Percentiles rank a stretch among this genome's conserved stretches.
Evolutionary conservation across 2,888 invertebrate species (phyloP).

Genomic region (Sinohyriopsis cumingii): DNA sequence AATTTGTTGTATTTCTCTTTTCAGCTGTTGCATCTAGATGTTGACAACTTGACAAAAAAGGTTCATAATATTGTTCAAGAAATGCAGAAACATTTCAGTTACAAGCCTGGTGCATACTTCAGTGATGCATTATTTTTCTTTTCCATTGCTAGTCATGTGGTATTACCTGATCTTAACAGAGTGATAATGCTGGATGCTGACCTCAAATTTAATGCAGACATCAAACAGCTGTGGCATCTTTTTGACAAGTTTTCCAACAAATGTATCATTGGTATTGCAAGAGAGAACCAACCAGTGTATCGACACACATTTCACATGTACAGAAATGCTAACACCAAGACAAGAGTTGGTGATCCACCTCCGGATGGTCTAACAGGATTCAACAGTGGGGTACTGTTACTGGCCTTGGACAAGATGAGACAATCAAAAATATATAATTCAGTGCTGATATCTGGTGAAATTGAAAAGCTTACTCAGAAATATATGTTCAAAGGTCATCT

Average conservation of each 20-base stretch:
- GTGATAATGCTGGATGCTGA: slow-evolving; percentile 86
- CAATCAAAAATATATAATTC: slow-evolving; percentile 77
- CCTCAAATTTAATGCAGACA: slow-evolving; percentile 81
- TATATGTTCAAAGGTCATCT: slow-evolving; percentile 76
- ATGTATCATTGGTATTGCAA: slow-evolving; percentile 77
- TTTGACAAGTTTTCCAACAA: slow-evolving; percentile 79
- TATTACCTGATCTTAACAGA: slow-evolving; percentile 79
- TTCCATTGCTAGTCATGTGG: slow-evolving; percentile 82
- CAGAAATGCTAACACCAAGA: slow-evolving; percentile 78
- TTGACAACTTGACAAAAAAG: slow-evolving; percentile 77
- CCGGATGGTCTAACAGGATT: slow-evolving; percentile 79
- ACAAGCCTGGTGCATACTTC: slow-evolving; percentile 83
- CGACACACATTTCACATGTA: slow-evolving; percentile 82
- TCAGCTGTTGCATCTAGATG: slow-evolving; percentile 78
- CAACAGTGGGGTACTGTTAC: slow-evolving; percentile 85
- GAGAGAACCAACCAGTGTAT: slow-evolving; percentile 86
- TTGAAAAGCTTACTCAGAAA: slow-evolving; percentile 67
- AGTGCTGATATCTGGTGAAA: slow-evolving; percentile 69
- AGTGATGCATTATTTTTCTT: slow-evolving; percentile 85
- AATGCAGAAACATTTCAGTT: slow-evolving; percentile 82
- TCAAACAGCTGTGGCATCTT: slow-evolving; percentile 79
- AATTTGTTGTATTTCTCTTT: slow-evolving; percentile 7
- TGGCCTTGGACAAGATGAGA: slow-evolving; percentile 81
- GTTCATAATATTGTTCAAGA: slow-evolving; percentile 79
- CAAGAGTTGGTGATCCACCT: slow-evolving; percentile 77